Evolutionary conservation across 2,797 vertebrate genomes (phyloP).

Genomic region (Sebastes wilsoni): DNA sequence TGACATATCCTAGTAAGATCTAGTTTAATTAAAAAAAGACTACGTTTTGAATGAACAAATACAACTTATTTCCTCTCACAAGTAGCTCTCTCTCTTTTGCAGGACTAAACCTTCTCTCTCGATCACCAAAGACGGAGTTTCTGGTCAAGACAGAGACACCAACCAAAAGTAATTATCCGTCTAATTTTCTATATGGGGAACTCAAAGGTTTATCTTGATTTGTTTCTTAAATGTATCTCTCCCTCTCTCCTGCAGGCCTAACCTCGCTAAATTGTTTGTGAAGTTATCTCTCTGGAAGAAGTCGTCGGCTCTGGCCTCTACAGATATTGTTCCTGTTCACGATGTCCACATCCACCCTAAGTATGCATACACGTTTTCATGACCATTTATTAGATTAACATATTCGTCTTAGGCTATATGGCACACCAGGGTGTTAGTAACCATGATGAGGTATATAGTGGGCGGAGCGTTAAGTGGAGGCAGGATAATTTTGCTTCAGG

Average conservation of each 20-base stretch:
- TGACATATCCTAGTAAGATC: too few relatives aligned
- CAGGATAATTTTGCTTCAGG: background rate
- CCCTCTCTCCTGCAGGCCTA: constrained; percentile 69
- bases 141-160: background rate
- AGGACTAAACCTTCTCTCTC: background rate
- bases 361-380: constrained; percentile 2
- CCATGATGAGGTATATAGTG: too few relatives aligned
- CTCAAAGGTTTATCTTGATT: background rate
- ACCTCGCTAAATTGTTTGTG: constrained; percentile 71
- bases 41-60: background rate
- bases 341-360: constrained; percentile 84
- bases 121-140: background rate
- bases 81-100: background rate
- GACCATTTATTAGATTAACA: too few relatives aligned
- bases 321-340: constrained; percentile 67
- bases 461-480: too few relatives aligned
- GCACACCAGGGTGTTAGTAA: too few relatives aligned
- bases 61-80: background rate
- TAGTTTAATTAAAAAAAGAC: background rate
- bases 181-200: background rate
- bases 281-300: constrained; percentile 85
- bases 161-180: background rate
- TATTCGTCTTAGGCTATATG: too few relatives aligned
- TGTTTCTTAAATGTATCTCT: background rate
- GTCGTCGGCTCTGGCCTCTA: background rate